A percentile compares a stretch with the other conserved stretches of the same genome.
phyloP scores from a whole-genome alignment of 2,113 vertebrate genomes.

The Phylloscopus trochiloides region DNA sequence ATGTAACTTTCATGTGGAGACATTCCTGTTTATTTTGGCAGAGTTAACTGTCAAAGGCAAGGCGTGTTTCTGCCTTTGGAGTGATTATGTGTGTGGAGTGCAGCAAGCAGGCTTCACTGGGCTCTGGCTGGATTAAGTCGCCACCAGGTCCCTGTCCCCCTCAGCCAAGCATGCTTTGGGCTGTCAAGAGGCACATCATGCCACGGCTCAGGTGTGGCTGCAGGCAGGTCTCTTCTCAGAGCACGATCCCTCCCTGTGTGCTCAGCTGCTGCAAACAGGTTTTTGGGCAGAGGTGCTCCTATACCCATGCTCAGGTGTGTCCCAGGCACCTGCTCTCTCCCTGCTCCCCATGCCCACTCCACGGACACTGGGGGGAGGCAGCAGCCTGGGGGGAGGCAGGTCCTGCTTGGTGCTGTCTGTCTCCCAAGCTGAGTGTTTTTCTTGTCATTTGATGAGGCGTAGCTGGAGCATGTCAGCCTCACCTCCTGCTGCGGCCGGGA shows the following conservation, averaged over 20 bases:
- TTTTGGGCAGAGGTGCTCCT: not conserved
- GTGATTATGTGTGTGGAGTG: not conserved
- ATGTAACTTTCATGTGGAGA: not conserved
- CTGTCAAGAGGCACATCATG: not conserved
- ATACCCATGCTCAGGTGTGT: accelerated
- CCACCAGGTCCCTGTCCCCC: not conserved
- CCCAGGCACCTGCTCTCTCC: not conserved
- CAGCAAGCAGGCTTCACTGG: not conserved
- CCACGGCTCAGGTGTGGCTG: not conserved
- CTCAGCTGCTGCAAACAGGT: not conserved
- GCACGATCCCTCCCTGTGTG: not conserved
- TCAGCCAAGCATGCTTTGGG: not conserved
- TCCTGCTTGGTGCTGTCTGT: not conserved
- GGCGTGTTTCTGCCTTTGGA: not conserved
- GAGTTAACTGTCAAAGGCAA: not conserved
- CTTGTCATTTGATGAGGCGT: not conserved
- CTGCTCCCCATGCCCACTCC: not conserved
- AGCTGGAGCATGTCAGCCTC: not conserved
- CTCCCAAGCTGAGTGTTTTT: not conserved
- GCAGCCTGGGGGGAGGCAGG: not conserved
- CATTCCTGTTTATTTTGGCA: not conserved
- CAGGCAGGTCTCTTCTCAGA: not conserved
- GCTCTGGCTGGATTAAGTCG: not conserved
- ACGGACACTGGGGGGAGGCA: accelerated
- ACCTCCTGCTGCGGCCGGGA: not conserved